Evolutionary conservation across 2,888 invertebrate genomes (phyloP).

Genomic region (Synergus itoensis): DNA sequence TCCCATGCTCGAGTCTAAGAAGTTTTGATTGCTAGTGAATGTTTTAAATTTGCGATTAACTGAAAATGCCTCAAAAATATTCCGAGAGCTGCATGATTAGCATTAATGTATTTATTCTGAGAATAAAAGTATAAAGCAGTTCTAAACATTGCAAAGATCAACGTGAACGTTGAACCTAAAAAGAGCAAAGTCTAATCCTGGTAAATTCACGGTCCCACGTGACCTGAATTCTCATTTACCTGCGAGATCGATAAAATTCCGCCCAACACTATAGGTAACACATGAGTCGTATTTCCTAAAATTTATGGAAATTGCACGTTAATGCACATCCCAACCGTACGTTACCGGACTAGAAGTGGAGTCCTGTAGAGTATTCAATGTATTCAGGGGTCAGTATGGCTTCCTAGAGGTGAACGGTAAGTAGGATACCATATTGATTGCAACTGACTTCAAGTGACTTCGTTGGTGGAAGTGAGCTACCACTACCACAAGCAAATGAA

Average conservation of each 20-base stretch:
- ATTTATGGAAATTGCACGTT: conserved; percentile 56
- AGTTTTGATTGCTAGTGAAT: background rate
- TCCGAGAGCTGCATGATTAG: too few relatives aligned
- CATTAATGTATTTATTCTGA: too few relatives aligned
- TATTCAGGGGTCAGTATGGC: conserved; percentile 52
- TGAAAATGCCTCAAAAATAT: too few relatives aligned
- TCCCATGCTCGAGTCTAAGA: background rate
- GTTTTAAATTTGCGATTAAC: too few relatives aligned
- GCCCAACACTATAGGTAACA: conserved; percentile 24
- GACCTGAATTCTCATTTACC: conserved; percentile 44
- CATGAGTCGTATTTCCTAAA: conserved; percentile 49
- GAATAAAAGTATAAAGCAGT: too few relatives aligned
- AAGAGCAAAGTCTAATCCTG: background rate
- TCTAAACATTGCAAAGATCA: too few relatives aligned
- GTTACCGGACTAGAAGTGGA: conserved; percentile 6
- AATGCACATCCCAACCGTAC: conserved; percentile 46
- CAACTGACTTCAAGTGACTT: conserved; percentile 66
- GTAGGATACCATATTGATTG: conserved; percentile 76
- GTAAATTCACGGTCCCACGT: conserved; percentile 13
- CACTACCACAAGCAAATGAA: conserved; percentile 53
- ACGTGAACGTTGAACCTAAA: background rate
- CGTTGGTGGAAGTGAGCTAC: conserved; percentile 70
- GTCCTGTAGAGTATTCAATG: conserved; percentile 16
- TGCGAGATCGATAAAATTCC: conserved; percentile 63
- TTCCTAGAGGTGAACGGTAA: conserved; percentile 68